These are phyloP conservation scores for Limnephilus rhombicus DNA, from an alignment of 2,888 invertebrate genomes.

Conservation along the genomic window DNA sequence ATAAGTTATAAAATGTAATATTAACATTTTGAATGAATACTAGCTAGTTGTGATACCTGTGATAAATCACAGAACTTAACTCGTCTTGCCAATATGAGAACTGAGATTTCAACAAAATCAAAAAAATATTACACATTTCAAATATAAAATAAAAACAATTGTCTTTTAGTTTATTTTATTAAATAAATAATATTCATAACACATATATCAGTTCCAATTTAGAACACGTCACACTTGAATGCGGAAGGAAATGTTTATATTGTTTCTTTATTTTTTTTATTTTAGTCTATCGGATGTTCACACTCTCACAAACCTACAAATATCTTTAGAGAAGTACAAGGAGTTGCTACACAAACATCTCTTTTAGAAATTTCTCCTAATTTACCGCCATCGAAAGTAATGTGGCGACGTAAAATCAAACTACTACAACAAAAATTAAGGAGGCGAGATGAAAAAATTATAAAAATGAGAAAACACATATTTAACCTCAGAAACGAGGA, in stretches of 20 bases:
- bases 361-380: conserved; percentile 9
- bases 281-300: not conserved
- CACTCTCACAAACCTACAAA: not conserved
- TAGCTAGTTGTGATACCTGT: too few species aligned
- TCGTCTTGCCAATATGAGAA: too few species aligned
- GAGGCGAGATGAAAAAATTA: conserved; percentile 49
- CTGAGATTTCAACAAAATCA: too few species aligned
- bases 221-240: not conserved
- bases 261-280: not conserved
- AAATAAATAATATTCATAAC: too few species aligned
- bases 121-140: too few species aligned
- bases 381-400: conserved; percentile 14
- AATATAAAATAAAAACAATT: too few species aligned
- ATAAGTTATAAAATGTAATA: too few species aligned
- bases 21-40: too few species aligned
- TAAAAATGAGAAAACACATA: conserved; percentile 46
- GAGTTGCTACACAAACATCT: conserved; percentile 43
- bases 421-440: conserved; percentile 46
- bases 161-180: too few species aligned
- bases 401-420: conserved; percentile 46
- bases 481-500: conserved; percentile 38
- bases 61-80: too few species aligned
- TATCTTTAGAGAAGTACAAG: not conserved
- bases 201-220: too few species aligned
- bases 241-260: too few species aligned